Conservation (phyloP, 2,797 vertebrate species). For the Pseudochaenichthys georgianus region DNA sequence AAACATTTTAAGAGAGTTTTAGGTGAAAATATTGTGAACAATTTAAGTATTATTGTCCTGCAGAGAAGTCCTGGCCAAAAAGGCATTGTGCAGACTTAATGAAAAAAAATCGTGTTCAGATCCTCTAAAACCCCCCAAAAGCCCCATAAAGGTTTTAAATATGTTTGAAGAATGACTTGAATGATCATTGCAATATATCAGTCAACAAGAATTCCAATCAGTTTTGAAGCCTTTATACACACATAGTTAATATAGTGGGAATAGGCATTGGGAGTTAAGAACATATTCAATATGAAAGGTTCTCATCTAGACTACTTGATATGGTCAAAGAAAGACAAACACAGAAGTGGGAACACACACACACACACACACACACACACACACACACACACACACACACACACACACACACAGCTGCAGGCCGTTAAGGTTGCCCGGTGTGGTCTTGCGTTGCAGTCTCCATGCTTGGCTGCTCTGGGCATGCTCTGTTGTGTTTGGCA, state of each 20-base stretch:
- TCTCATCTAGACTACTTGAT: slow-evolving; percentile 23
- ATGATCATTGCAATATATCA: no score
- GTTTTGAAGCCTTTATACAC: background rate
- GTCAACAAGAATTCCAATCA: no score
- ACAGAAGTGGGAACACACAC: slow-evolving; percentile 35
- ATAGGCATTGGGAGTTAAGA: slow-evolving; percentile 7
- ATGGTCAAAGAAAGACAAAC: slow-evolving; percentile 23
- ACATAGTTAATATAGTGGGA: background rate
- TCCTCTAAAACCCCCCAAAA: no score
- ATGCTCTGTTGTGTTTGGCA: slow-evolving; percentile 83
- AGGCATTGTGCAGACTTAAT: no score
- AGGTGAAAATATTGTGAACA: no score
- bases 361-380: slow-evolving; percentile 43
- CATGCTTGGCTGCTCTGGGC: slow-evolving; percentile 77
- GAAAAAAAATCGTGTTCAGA: no score
- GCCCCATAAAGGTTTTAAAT: no score
- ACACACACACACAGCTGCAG: slow-evolving; percentile 46
- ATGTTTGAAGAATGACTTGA: no score
- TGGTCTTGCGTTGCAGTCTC: slow-evolving; percentile 57
- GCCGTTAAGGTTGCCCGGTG: slow-evolving; percentile 60
- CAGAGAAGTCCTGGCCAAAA: no score
- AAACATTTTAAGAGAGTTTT: no score
- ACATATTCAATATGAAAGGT: background rate
- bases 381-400: slow-evolving; percentile 41
- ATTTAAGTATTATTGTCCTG: no score